Base-by-base conservation (phyloP, 2,797 vertebrate species). In the Vultur gryphus region DNA sequence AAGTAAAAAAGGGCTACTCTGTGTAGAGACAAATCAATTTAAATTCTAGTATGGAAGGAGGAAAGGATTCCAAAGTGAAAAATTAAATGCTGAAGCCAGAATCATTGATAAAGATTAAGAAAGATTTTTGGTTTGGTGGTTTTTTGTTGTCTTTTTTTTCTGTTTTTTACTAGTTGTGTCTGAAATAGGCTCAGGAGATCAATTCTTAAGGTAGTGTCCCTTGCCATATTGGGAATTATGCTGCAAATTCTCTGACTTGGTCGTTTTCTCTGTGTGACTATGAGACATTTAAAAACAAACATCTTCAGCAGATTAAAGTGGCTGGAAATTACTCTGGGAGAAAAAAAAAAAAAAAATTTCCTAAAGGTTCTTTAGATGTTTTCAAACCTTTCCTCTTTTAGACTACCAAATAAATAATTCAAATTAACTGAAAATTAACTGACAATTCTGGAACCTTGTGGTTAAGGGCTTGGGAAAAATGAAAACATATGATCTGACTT, bases 91-190 rank as follows among this genome's bases (percentile, higher is more conserved):
- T 71, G 37, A 65, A 59, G 9, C 33, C 15, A 44, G 35, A 51
- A 48, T 37, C 16, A 46, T 1, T 58, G 28, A 59, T 49, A 70
- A 28, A 71, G 28, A 69, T 61, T 54, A 49, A n/a, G 29, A 57
- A 20, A 54, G 3, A 65, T 26, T 51, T 33, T 46, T 70, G 6
- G 10, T 7, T 84, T 72, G 16, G 5, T 35, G 13, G 9, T 78
- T 6, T 25, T 12, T 18, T 29, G n/a, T 58, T 7, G 0, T 2
- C 14, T 19, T 18, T 12, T 23, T 77, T 33, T 13, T 1, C 4
- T 21, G 4, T 13, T 28, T 73, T 71, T 55, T n/a, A 48, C 10
- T 26, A 43, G 14, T 37, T 51, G 14, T 44, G 64, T 33, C 26
- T 59, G 35, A 57, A 58, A 62, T 2, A 82, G 37, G 12, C 31